Evolutionary conservation across 2,888 invertebrate genomes (phyloP).

Genomic region (Microplitis manilae): DNA sequence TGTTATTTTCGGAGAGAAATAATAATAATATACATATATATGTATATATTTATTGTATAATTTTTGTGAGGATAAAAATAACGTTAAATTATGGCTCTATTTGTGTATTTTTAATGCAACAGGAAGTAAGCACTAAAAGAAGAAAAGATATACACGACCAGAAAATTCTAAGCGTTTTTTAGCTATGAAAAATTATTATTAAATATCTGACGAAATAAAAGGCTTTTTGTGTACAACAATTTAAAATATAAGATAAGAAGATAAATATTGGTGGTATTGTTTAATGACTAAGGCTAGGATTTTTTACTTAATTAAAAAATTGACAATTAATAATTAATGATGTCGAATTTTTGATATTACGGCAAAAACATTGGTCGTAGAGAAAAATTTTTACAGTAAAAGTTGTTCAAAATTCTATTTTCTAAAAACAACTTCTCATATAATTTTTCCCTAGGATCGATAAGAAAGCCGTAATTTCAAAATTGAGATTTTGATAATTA

Average conservation of each 20-base stretch:
- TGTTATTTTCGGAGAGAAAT: no score
- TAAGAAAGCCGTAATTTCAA: no score
- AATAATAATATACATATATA: neutral
- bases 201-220: constrained; percentile 1
- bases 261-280: neutral
- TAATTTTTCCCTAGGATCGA: no score
- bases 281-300: neutral
- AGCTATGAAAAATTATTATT: neutral
- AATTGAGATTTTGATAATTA: no score
- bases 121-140: neutral
- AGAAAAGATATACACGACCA: neutral
- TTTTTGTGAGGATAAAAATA: neutral
- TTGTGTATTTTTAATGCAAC: neutral
- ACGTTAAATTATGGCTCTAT: neutral
- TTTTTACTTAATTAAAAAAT: no score
- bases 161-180: neutral
- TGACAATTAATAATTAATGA: no score
- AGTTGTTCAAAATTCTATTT: no score
- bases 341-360: no score
- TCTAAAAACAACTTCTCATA: no score
- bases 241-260: neutral
- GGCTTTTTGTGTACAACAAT: neutral
- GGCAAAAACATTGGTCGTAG: no score
- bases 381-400: no score
- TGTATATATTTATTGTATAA: neutral